phyloP scores from a whole-genome alignment of 2,888 invertebrate genomes.

The Mythimna pallens region DNA sequence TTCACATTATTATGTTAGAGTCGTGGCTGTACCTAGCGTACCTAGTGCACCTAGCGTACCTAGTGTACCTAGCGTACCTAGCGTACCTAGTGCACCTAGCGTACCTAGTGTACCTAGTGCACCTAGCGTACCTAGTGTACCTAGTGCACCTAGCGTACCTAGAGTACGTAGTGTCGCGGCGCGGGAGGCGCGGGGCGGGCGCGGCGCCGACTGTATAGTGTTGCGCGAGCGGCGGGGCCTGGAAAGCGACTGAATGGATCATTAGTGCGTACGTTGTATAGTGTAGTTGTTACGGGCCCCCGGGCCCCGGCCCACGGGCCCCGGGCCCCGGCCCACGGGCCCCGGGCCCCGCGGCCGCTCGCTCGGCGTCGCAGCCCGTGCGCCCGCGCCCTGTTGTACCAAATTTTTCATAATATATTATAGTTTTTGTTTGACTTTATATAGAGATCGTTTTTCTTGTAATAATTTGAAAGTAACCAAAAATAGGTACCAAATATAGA shows the following conservation, averaged over 20 bases:
- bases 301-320: constrained; percentile 47
- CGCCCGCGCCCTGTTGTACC: constrained; percentile 82
- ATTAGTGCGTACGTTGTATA: constrained; percentile 67
- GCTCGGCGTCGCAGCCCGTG: constrained; percentile 74
- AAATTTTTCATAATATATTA: constrained; percentile 89
- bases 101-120: constrained; percentile 57
- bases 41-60: no score
- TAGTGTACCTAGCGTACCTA: no score
- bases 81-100: no score
- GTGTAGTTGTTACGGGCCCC: constrained; percentile 62
- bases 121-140: no score
- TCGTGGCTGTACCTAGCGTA: constrained; percentile 82
- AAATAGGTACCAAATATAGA: constrained; percentile 91
- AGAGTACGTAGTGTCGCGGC: constrained; percentile 75
- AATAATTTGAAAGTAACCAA: constrained; percentile 90
- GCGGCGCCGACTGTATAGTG: constrained; percentile 54
- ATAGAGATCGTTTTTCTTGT: constrained; percentile 88
- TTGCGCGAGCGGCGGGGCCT: constrained; percentile 48
- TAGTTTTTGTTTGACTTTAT: constrained; percentile 89
- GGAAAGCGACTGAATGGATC: constrained; percentile 62
- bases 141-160: constrained; percentile 45
- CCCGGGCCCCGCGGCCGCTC: constrained; percentile 62
- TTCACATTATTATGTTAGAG: constrained; percentile 86
- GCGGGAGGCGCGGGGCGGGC: constrained; percentile 62
- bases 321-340: constrained; percentile 53